Base-by-base conservation (phyloP, 2,113 vertebrate genomes). In the Bufo gargarizans region DNA sequence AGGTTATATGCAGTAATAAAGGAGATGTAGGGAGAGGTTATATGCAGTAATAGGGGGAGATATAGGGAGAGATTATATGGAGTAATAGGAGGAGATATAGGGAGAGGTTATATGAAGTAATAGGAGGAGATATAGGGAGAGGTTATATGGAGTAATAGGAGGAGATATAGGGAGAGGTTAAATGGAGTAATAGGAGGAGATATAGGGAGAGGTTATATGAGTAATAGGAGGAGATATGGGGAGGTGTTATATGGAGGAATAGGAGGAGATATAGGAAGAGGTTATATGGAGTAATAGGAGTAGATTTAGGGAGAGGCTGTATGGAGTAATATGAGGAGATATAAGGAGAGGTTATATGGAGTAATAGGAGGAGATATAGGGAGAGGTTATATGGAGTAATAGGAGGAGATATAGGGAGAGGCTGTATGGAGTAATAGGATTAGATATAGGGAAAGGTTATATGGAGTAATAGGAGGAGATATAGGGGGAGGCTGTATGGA, bases 71-170 rank as follows among this genome's bases (percentile, higher is more conserved):
- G 22, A 33, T 72, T 72, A 72, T 72, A 72, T 72, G 69, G 63
- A 45, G 69, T 72, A 72, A 72, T 72, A 72, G 69, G 69, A 72
- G 69, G 69, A 72, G 33, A 72, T 72, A 72, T 72, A 72, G 69
- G 63, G 69, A 67, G 69, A 43, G 22, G 22, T 45, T 72, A 72
- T 33, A 33, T 33, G 33, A 1, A 33, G 33, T 33, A 33, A 33
- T 33, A 33, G 33, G 33, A 33, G 33, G 63, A 71, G 67, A 71
- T 67, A 67, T 71, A 72, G 17, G 33, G 69, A 12, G 33, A 72
- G 22, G 69, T 72, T 72, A 72, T 72, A 45, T 72, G 69, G 69
- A 45, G 13, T 72, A 72, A 72, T 45, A 72, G 69, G 69, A 72
- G 33, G 33, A 43, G 69, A 72, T 43, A 72, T 72, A 65, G 20